Conservation (phyloP, 2,888 invertebrate genomes). For the Eristalis pertinax region DNA sequence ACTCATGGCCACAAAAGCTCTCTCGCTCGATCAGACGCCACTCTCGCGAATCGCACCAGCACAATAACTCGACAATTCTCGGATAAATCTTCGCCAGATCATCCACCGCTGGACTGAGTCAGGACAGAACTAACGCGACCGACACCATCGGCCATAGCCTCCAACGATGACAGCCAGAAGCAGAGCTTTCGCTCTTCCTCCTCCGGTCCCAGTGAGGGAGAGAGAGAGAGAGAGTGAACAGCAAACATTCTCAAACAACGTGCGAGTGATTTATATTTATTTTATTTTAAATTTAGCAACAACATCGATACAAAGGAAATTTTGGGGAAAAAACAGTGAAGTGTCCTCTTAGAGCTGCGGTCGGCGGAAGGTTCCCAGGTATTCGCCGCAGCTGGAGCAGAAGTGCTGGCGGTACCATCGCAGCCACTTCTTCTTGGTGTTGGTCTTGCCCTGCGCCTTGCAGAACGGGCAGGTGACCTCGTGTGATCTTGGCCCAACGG, state of each 20-base stretch:
- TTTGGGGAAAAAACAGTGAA: background rate
- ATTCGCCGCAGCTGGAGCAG: constrained; percentile 79
- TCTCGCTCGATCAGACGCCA: constrained; percentile 18
- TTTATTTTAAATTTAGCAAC: constrained; percentile 39
- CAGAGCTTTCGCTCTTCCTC: background rate
- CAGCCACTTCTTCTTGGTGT: constrained; percentile 75
- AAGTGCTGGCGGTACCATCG: constrained; percentile 77
- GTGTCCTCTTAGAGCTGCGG: constrained; percentile 76
- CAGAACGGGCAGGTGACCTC: constrained; percentile 79
- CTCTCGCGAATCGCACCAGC: background rate
- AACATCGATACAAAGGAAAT: constrained; percentile 17
- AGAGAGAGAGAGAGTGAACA: background rate
- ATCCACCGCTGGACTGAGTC: constrained; percentile 54
- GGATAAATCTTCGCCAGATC: background rate
- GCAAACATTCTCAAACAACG: background rate
- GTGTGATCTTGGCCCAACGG: constrained; percentile 78
- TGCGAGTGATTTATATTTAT: background rate
- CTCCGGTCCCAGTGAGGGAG: background rate
- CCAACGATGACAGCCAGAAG: constrained; percentile 5
- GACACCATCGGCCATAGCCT: constrained; percentile 1
- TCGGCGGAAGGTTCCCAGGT: constrained; percentile 78
- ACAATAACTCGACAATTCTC: background rate
- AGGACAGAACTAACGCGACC: constrained; percentile 35
- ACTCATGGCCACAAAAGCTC: constrained; percentile 18
- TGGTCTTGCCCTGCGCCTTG: constrained; percentile 76